Evolutionary conservation across 2,113 vertebrate genomes (phyloP).

Genomic region (Pachyramphus minor): DNA sequence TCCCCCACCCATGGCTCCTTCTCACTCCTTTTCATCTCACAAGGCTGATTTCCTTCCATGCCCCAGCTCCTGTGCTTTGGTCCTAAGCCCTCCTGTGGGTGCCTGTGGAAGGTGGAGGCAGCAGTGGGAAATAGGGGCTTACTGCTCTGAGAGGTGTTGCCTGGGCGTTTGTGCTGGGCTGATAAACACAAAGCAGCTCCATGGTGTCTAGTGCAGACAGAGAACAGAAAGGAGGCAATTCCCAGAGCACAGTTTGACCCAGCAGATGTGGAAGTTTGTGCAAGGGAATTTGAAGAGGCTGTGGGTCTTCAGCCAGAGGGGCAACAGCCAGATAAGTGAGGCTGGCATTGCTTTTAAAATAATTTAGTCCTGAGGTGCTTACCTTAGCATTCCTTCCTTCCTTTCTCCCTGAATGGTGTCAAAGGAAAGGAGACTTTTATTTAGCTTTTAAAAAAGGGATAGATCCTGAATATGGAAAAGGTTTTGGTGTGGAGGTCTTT

Average conservation of each 20-base stretch:
- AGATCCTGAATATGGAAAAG: background rate
- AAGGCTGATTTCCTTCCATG: fast-evolving
- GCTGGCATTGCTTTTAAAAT: background rate
- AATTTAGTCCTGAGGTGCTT: background rate
- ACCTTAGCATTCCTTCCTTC: background rate
- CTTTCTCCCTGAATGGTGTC: background rate
- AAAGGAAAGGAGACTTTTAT: background rate
- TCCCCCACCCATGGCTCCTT: background rate
- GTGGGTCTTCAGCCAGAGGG: background rate
- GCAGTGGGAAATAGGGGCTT: background rate
- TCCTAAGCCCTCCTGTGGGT: background rate
- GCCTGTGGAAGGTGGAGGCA: fast-evolving
- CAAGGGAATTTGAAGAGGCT: background rate
- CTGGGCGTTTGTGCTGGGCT: background rate
- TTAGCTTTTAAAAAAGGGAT: background rate
- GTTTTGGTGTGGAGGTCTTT: background rate
- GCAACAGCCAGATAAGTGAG: background rate
- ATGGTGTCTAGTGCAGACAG: background rate
- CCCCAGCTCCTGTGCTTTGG: background rate
- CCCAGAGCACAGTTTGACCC: background rate
- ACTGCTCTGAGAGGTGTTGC: background rate
- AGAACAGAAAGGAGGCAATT: background rate
- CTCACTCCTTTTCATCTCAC: background rate
- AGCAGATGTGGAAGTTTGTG: background rate
- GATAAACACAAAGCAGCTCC: background rate